These are phyloP conservation scores for Murina feae DNA, from an alignment of 2,113 vertebrate species.

Conservation along the genomic window DNA sequence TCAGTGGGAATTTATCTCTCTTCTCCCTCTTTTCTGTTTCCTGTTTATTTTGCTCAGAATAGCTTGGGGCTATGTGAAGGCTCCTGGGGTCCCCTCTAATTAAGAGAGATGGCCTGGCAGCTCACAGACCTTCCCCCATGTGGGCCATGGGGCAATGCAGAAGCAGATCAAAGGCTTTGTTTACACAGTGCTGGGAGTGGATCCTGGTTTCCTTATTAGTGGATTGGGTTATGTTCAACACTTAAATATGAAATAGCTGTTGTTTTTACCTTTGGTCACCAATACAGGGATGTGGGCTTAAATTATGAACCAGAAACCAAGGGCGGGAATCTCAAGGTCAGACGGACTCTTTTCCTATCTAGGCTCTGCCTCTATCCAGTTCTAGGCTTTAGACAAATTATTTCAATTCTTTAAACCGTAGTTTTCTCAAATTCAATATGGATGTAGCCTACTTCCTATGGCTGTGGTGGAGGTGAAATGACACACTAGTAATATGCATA, in stretches of 20 bases:
- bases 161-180: slow-evolving; percentile 52
- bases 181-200: not conserved
- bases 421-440: not conserved
- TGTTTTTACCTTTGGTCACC: not conserved
- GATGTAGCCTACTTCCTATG: not conserved
- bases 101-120: slow-evolving; percentile 59
- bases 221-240: not conserved
- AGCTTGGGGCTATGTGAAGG: slow-evolving; percentile 50
- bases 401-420: not conserved
- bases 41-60: slow-evolving; percentile 61
- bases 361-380: not conserved
- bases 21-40: slow-evolving; percentile 52
- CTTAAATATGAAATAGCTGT: not conserved
- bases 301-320: not conserved
- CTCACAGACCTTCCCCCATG: slow-evolving; percentile 41
- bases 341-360: not conserved
- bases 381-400: not conserved
- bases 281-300: not conserved
- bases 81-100: slow-evolving; percentile 52
- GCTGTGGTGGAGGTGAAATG: not conserved
- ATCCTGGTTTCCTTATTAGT: not conserved
- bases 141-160: slow-evolving; percentile 11
- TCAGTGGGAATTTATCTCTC: slow-evolving; percentile 53
- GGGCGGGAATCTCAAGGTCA: not conserved
- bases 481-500: not conserved